These are phyloP conservation scores for Mystacornis crossleyi DNA, from an alignment of 2,113 vertebrate species.

Conservation along the genomic window DNA sequence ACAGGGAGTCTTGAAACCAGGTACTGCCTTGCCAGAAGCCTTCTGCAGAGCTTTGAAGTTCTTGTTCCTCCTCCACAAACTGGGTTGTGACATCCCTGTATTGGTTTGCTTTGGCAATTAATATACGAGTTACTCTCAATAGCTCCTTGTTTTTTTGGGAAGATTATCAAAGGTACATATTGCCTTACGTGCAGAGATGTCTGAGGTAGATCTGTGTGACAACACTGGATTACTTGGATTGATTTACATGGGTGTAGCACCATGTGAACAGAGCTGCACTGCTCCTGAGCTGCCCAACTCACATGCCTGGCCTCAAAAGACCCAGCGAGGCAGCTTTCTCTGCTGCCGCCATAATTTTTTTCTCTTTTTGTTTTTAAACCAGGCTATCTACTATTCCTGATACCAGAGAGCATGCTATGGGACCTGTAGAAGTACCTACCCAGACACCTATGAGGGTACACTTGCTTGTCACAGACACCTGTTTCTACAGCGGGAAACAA, in stretches of 20 bases:
- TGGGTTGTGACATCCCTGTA: neutral
- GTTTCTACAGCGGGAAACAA: neutral
- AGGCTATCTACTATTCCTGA: neutral
- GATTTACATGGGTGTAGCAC: neutral
- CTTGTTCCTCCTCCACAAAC: neutral
- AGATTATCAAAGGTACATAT: neutral
- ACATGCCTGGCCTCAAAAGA: neutral
- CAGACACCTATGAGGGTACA: neutral
- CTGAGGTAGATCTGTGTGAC: neutral
- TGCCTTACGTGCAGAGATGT: neutral
- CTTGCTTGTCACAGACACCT: neutral
- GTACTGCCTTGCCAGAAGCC: neutral
- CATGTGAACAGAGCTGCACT: neutral
- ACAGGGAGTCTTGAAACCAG: neutral
- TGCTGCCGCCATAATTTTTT: rapidly evolving
- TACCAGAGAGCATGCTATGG: neutral
- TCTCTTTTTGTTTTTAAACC: neutral
- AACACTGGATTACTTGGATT: neutral
- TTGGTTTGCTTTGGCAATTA: neutral
- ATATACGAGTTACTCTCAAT: neutral
- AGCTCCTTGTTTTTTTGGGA: neutral
- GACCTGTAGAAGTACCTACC: neutral
- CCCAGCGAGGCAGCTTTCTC: rapidly evolving
- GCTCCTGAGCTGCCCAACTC: neutral
- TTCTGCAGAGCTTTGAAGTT: neutral